These are phyloP conservation scores for Thyatira batis DNA, from an alignment of 2,888 invertebrate species.

Conservation along the genomic window DNA sequence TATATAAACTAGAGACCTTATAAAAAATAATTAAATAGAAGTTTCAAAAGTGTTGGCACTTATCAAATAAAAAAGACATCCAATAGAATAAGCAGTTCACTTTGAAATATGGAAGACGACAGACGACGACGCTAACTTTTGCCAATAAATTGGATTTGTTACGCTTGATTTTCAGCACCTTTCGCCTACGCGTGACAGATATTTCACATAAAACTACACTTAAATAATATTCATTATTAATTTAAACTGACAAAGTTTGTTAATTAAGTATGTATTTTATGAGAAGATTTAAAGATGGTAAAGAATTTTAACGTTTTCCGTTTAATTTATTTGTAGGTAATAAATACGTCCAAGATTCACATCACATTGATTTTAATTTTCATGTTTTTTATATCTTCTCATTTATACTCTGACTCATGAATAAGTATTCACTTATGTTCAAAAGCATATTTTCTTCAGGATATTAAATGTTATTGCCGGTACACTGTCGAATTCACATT, in stretches of 20 bases:
- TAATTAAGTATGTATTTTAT: not conserved
- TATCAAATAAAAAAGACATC: constrained; percentile 7
- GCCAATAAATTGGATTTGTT: constrained; percentile 37
- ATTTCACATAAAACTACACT: not conserved
- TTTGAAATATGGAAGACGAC: constrained; percentile 14
- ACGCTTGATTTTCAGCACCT: constrained; percentile 19
- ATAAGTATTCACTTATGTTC: too few relatives aligned
- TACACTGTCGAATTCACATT: too few relatives aligned
- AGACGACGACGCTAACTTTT: constrained; percentile 29
- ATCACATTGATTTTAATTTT: too few relatives aligned
- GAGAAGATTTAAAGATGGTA: too few relatives aligned
- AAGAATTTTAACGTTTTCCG: too few relatives aligned
- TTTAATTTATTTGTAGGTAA: too few relatives aligned
- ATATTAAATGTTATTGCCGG: too few relatives aligned
- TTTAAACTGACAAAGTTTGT: not conserved
- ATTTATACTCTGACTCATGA: too few relatives aligned
- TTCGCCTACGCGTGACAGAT: not conserved
- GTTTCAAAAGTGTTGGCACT: not conserved
- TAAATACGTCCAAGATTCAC: too few relatives aligned
- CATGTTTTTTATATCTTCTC: too few relatives aligned
- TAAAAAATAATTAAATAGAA: not conserved
- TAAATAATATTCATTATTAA: not conserved
- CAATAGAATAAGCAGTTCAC: constrained; percentile 21
- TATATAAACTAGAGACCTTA: too few relatives aligned
- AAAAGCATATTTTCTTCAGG: too few relatives aligned